phyloP scores from a whole-genome alignment of 2,113 vertebrate genomes.

The Chitala chitala region DNA sequence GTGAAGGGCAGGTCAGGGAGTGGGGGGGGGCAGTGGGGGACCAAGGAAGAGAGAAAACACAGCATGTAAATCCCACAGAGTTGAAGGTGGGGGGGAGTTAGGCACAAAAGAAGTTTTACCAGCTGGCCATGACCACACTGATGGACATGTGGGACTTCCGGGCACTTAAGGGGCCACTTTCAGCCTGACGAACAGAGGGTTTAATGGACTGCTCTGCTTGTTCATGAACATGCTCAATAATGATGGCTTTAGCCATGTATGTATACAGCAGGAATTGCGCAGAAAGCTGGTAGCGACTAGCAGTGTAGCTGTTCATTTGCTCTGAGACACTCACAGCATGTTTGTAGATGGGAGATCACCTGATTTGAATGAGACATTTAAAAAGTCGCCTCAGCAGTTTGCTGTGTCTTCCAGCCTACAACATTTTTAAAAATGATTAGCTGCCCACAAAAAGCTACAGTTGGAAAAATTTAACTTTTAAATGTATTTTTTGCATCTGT shows the following conservation, averaged over 20 bases:
- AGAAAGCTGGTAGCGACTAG: neutral
- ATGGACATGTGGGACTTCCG: neutral
- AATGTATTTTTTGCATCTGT: neutral
- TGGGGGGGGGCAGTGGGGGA: conserved; percentile 17
- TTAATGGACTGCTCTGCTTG: neutral
- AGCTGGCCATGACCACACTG: neutral
- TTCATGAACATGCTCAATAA: neutral
- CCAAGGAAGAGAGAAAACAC: neutral
- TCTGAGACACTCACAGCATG: too few relatives aligned
- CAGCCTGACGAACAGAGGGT: neutral
- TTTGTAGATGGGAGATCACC: too few relatives aligned
- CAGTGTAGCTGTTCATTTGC: too few relatives aligned
- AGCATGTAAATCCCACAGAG: neutral
- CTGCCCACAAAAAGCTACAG: neutral
- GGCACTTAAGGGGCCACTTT: neutral
- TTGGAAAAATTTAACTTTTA: neutral
- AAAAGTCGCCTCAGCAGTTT: neutral
- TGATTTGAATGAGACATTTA: too few relatives aligned
- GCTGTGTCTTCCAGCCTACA: neutral
- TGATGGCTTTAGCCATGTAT: too few relatives aligned
- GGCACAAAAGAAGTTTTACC: conserved; percentile 3
- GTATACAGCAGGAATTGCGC: neutral
- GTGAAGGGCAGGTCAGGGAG: conserved; percentile 2
- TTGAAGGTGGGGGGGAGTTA: conserved; percentile 19
- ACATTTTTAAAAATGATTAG: neutral